phyloP scores from a whole-genome alignment of 2,113 vertebrate species.

The Chrysochloris asiatica region DNA sequence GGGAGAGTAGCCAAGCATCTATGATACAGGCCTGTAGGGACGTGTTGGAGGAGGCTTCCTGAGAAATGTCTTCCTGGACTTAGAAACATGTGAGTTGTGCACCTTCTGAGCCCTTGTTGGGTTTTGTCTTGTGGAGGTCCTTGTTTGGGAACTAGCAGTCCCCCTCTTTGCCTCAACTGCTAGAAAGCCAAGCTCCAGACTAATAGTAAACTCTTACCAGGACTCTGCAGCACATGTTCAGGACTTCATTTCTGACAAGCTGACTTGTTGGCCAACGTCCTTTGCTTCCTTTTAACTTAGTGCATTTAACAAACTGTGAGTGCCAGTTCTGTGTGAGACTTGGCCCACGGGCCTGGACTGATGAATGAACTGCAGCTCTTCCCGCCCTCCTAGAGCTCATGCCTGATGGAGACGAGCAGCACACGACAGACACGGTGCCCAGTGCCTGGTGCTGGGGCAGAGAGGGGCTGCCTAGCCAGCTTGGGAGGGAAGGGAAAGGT shows the following conservation, averaged over 20 bases:
- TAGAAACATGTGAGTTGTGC: neutral
- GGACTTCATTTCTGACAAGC: neutral
- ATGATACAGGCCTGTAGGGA: fast-evolving
- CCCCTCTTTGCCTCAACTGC: neutral
- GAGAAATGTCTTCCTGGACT: neutral
- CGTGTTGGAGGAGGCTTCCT: neutral
- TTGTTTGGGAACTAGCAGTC: neutral
- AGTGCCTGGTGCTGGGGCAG: neutral
- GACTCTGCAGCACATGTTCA: neutral
- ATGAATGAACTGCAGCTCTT: neutral
- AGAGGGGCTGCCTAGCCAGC: neutral
- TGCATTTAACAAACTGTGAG: neutral
- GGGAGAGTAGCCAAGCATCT: neutral
- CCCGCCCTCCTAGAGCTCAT: neutral
- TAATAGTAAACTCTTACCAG: neutral
- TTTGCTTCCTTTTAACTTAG: constrained; percentile 2
- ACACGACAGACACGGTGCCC: neutral
- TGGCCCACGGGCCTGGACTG: neutral
- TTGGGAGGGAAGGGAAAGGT: neutral
- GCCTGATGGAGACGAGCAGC: neutral
- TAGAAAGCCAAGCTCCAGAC: neutral
- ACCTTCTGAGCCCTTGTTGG: neutral
- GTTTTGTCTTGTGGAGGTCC: neutral
- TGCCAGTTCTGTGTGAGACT: no score
- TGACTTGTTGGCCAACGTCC: neutral